These are phyloP conservation scores for Scolopax bukidnonensis DNA, from an alignment of 2,797 vertebrate species.

Conservation along the genomic window DNA sequence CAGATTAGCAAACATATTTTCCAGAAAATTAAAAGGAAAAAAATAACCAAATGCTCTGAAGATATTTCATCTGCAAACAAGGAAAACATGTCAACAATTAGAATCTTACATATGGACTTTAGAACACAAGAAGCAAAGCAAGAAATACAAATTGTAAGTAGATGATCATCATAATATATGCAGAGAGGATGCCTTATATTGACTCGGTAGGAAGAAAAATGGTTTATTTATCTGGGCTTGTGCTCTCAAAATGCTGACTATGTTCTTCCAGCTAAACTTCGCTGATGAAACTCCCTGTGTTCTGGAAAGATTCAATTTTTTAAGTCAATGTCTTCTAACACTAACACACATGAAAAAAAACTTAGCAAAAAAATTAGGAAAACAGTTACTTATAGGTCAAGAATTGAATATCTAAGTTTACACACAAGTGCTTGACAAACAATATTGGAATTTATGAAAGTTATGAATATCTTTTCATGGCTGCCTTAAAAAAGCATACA, in stretches of 20 bases:
- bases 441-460: not conserved
- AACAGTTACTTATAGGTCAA: not conserved
- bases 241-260: not conserved
- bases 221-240: not conserved
- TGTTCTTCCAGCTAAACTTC: not conserved
- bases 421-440: not conserved
- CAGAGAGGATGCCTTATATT: not conserved
- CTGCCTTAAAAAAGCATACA: not conserved
- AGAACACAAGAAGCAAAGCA: not conserved
- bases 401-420: not conserved
- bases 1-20: not conserved
- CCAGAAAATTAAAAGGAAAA: not conserved
- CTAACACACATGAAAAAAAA: not conserved
- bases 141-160: not conserved
- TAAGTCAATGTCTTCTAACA: not conserved
- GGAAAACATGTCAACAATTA: not conserved
- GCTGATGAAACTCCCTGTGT: not conserved
- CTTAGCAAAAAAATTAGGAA: not conserved
- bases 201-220: not conserved
- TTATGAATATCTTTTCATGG: not conserved
- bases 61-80: not conserved
- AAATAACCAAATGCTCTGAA: not conserved
- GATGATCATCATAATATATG: not conserved
- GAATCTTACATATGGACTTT: not conserved
- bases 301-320: not conserved